phyloP scores from a whole-genome alignment of 2,888 invertebrate species.

The Metacarcinus magister region DNA sequence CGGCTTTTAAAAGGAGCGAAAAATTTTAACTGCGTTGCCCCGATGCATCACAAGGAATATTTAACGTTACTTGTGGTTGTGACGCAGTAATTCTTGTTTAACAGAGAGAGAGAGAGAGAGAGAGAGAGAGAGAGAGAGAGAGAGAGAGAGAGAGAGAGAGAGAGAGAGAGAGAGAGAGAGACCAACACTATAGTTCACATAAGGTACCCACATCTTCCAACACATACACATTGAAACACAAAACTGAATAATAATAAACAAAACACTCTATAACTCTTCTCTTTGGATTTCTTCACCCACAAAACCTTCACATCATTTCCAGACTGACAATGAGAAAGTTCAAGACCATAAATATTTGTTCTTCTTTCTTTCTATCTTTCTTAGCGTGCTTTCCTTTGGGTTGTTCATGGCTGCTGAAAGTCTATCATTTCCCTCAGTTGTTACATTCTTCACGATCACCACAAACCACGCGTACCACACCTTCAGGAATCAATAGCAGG shows the following conservation, averaged over 20 bases:
- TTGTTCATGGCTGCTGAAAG: neutral
- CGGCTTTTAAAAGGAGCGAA: neutral
- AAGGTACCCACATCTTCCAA: neutral
- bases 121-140: slow-evolving; percentile 26
- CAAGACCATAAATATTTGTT: neutral
- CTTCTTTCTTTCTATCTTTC: neutral
- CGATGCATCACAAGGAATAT: neutral
- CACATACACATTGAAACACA: too few relatives aligned
- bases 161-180: neutral
- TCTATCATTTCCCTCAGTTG: neutral
- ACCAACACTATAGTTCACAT: neutral
- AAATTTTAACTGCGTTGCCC: neutral
- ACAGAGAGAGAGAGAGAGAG: neutral
- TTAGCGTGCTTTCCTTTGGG: neutral
- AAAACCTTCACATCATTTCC: neutral
- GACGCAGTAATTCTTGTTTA: too few relatives aligned
- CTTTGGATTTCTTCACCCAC: neutral
- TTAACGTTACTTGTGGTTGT: neutral
- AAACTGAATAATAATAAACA: too few relatives aligned
- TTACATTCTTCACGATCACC: neutral
- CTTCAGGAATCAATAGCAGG: neutral
- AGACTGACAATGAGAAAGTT: neutral
- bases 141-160: slow-evolving; percentile 26
- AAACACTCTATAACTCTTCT: too few relatives aligned
- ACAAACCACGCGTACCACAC: neutral